Evolutionary conservation across 2,888 invertebrate species (phyloP).

Genomic region (Dorcus hopei): DNA sequence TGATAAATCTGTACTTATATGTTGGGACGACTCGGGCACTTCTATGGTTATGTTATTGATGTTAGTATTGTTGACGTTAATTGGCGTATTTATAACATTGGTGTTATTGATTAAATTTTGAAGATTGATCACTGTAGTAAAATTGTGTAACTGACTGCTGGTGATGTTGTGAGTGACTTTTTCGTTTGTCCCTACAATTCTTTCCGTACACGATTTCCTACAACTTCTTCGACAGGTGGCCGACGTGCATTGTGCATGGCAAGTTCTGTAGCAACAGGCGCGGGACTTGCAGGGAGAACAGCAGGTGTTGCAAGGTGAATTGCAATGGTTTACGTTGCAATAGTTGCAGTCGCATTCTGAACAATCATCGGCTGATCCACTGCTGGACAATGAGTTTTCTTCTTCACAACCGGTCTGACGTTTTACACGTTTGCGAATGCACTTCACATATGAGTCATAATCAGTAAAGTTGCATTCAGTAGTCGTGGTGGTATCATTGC

Average conservation of each 20-base stretch:
- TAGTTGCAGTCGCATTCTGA: constrained; percentile 36
- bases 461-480: constrained; percentile 10
- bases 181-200: not conserved
- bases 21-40: not conserved
- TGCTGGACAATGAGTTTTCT: not conserved
- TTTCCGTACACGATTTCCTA: constrained; percentile 26
- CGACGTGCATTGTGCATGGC: constrained; percentile 41
- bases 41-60: constrained; percentile 42
- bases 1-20: not conserved
- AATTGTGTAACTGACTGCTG: constrained; percentile 35
- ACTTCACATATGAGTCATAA: constrained; percentile 8
- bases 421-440: constrained; percentile 8
- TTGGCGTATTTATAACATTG: constrained; percentile 46
- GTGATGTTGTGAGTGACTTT: not conserved
- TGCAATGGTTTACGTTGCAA: constrained; percentile 31
- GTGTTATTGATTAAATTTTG: constrained; percentile 48
- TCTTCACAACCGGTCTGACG: constrained; percentile 1
- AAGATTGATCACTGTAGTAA: constrained; percentile 47
- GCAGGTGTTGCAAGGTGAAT: constrained; percentile 33
- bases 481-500: not conserved
- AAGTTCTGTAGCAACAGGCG: constrained; percentile 46
- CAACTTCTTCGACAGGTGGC: constrained; percentile 39
- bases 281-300: constrained; percentile 35
- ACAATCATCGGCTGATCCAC: constrained; percentile 20
- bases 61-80: constrained; percentile 45